Evolutionary conservation across 1,140 invertebrate species (phyloP), one percentile per base, ranked within the genome.

Genomic region (Samia ricini): DNA sequence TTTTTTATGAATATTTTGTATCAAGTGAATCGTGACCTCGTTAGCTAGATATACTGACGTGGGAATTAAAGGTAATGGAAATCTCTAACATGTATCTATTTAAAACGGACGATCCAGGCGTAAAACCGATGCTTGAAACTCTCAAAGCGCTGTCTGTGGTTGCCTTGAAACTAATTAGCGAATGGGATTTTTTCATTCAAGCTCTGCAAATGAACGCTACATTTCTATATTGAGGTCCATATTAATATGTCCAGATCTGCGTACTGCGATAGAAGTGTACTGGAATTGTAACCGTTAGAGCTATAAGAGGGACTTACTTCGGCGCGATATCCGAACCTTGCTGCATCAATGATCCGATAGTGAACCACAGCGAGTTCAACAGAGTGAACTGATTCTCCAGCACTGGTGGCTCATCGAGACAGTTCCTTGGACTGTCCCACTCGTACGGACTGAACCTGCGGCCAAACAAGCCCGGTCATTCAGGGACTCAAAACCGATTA

Each of bases 291-390:
- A 65, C 77, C 72, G 64, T 73, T 72, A 68, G 58, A 67, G 63
- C 66, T 54, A 52, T 20, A 20, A 69, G 60, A 61, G 69, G 71
- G 68, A 91, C 91, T 91, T 90, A 95, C 94, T 95, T 94, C 64
- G 94, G 94, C 92, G 96, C 95, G 87, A 97, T 95, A 93, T 97
- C 96, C 80, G 95, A 96, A 90, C 96, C 96, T 93, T 97, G 95
- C 93, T 97, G 96, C 96, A 97, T 97, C 82, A 97, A 93, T 75
- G 95, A 95, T 73, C 96, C 96, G 87, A 96, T 95, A 89, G 95
- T 96, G 92, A 97, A 97, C 96, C 96, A 97, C 73, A 97, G 92
- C 81, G 95, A 94, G 92, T 97, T 97, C 85, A 96, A 92, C 74
- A 97, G 92, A 71, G 94, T 96, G 92, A 98, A 97, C 91, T 97